Conservation (phyloP, 2,113 vertebrate genomes). For the Hypocryptadius cinnamomeus region DNA sequence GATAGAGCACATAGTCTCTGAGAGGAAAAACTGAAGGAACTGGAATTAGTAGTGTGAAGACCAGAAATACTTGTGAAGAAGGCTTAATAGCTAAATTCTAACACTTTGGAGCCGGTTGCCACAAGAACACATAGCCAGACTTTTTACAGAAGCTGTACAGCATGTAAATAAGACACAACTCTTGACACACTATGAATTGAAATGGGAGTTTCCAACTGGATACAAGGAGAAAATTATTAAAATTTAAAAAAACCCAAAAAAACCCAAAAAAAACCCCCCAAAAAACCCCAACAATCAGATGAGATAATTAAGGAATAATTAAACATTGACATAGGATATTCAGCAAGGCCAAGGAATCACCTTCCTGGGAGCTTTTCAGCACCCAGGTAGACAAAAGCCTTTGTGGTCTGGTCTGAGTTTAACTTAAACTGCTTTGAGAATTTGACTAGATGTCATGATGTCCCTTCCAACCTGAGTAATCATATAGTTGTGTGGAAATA, state of each 20-base stretch:
- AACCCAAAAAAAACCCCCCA: no score
- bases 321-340: not conserved
- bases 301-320: not conserved
- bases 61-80: not conserved
- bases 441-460: not conserved
- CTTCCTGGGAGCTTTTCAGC: not conserved
- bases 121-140: not conserved
- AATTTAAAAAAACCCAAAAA: no score
- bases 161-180: not conserved
- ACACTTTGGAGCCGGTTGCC: not conserved
- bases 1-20: not conserved
- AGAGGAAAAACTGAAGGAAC: not conserved
- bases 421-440: not conserved
- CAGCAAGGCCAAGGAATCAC: not conserved
- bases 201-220: not conserved
- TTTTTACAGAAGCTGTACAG: not conserved
- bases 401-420: not conserved
- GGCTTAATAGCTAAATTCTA: not conserved
- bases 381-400: not conserved
- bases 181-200: not conserved
- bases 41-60: not conserved
- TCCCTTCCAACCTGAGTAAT: not conserved
- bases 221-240: not conserved
- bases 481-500: not conserved
- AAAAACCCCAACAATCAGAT: not conserved